Conservation (phyloP, 53 echinoderm and acorn worm species). For the Temnopleurus reevesii region DNA sequence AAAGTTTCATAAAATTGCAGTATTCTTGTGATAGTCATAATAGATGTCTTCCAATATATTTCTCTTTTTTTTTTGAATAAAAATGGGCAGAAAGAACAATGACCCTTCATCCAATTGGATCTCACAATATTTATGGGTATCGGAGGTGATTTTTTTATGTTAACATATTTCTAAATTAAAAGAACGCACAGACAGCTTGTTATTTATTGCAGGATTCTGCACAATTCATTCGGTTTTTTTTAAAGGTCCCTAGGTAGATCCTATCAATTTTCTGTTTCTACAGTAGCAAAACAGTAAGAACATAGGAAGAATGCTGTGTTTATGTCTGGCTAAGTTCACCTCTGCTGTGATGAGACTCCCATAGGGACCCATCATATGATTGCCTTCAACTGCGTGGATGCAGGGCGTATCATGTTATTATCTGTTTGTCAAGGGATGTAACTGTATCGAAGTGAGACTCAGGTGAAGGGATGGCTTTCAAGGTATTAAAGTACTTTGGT, state of each 20-base stretch:
- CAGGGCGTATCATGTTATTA: slow-evolving; percentile 4
- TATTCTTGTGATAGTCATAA: not conserved
- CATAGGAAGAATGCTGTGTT: not conserved
- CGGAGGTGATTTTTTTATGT: too few relatives aligned
- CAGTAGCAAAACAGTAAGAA: too few relatives aligned
- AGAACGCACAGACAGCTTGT: too few relatives aligned
- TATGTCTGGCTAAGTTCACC: slow-evolving; percentile 5
- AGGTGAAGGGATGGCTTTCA: slow-evolving; percentile 7
- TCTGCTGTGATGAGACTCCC: slow-evolving; percentile 24
- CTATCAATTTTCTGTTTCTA: too few relatives aligned
- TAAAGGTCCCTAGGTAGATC: too few relatives aligned
- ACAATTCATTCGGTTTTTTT: too few relatives aligned
- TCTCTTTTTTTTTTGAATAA: not conserved
- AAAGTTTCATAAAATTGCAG: not conserved
- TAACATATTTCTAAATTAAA: too few relatives aligned
- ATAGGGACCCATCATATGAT: not conserved
- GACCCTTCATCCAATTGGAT: not conserved
- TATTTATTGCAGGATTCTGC: too few relatives aligned
- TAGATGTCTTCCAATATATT: too few relatives aligned
- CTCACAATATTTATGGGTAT: too few relatives aligned
- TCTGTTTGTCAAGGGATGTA: slow-evolving; percentile 40
- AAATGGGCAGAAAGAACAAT: not conserved
- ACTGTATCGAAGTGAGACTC: not conserved
- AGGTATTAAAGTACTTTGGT: slow-evolving; percentile 26
- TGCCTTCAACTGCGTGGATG: not conserved